These are phyloP conservation scores for pig (Sus scrofa) DNA, from an alignment of 2,113 vertebrate species.

Conservation along the genomic window DNA sequence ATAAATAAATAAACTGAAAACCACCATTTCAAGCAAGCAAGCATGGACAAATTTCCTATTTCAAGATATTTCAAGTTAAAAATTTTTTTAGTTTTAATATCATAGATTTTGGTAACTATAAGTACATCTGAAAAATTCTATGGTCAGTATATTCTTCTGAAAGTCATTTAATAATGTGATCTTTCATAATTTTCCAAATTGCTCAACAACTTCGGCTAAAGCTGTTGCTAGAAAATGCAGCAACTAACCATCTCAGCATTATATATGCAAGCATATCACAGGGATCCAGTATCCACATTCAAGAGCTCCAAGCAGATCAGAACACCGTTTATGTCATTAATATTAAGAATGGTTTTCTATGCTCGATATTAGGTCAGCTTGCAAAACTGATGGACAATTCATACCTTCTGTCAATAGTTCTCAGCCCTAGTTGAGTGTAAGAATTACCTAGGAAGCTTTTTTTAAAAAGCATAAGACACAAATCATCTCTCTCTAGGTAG, in stretches of 20 bases:
- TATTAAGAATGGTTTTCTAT: neutral
- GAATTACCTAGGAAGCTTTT: neutral
- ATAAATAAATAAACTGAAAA: neutral
- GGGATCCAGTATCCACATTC: neutral
- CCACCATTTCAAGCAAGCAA: neutral
- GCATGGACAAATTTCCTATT: neutral
- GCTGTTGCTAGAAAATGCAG: neutral
- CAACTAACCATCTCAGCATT: neutral
- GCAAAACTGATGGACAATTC: neutral
- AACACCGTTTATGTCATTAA: too few relatives aligned
- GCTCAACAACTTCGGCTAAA: neutral
- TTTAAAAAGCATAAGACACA: neutral
- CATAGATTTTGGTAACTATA: neutral
- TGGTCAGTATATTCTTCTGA: neutral
- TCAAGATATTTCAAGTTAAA: neutral
- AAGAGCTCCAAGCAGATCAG: neutral
- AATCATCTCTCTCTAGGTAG: neutral
- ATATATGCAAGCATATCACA: neutral
- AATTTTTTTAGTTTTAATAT: neutral
- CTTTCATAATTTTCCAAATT: neutral
- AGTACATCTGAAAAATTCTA: neutral
- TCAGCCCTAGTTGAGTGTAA: neutral
- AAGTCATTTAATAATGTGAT: neutral
- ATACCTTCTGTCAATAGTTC: too few relatives aligned
- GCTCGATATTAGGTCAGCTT: neutral